These are phyloP conservation scores for Philopedon plagiatum DNA, from an alignment of 2,888 invertebrate genomes.

Conservation along the genomic window DNA sequence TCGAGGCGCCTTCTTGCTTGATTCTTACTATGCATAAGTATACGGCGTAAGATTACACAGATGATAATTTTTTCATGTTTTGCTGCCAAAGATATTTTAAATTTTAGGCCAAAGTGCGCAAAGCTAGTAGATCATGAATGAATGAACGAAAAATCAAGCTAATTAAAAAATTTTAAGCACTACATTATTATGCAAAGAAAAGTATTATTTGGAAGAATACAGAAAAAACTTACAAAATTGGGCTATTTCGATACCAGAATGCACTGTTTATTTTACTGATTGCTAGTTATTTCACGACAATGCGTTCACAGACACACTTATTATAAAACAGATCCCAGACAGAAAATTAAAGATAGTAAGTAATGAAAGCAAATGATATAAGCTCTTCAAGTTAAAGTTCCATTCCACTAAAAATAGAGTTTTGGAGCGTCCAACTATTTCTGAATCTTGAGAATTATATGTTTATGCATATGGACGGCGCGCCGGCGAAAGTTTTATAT, in stretches of 20 bases:
- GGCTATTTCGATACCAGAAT: background rate
- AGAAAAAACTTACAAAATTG: too few species aligned
- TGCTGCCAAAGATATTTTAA: too few species aligned
- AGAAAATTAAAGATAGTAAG: slow-evolving; percentile 10
- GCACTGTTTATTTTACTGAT: background rate
- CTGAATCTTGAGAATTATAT: slow-evolving; percentile 27
- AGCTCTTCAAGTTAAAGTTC: slow-evolving; percentile 10
- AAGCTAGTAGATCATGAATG: too few species aligned
- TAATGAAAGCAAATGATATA: slow-evolving; percentile 25
- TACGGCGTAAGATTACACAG: too few species aligned
- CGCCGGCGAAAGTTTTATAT: background rate
- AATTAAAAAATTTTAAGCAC: too few species aligned
- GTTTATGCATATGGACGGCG: slow-evolving; percentile 14
- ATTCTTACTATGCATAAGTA: too few species aligned
- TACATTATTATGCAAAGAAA: too few species aligned
- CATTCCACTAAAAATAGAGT: slow-evolving; percentile 29
- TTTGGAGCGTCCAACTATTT: slow-evolving; percentile 26
- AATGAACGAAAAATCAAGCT: too few species aligned
- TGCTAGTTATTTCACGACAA: background rate
- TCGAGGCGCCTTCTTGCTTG: too few species aligned
- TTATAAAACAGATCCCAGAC: background rate
- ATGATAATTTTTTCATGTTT: too few species aligned
- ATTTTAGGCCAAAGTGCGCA: too few species aligned
- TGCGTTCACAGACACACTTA: background rate
- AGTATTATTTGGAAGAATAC: too few species aligned